These are phyloP conservation scores for Neolamprologus modestus DNA, from an alignment of 2,113 vertebrate species.

Conservation along the genomic window DNA sequence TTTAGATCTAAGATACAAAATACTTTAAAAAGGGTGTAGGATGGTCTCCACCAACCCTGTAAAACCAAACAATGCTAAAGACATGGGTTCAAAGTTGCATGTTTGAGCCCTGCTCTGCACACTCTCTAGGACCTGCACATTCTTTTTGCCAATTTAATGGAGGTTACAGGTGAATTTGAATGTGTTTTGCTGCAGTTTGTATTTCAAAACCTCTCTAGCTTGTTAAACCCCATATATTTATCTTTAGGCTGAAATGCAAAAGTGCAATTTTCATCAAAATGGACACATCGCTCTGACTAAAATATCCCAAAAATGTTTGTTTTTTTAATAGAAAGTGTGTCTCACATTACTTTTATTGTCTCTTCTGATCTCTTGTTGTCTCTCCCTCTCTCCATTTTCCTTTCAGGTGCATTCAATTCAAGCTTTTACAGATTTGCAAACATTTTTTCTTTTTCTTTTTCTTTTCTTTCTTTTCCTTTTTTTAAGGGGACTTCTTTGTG, in stretches of 20 bases:
- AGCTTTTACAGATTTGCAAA: constrained; percentile 76
- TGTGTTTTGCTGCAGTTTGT: background rate
- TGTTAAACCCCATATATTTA: background rate
- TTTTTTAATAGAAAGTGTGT: background rate
- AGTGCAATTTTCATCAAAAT: background rate
- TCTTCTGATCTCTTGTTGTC: background rate
- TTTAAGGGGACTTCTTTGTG: constrained; percentile 66
- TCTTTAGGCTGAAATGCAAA: background rate
- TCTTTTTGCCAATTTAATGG: background rate
- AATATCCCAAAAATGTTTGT: background rate
- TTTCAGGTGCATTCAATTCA: constrained; percentile 67
- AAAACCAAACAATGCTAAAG: background rate
- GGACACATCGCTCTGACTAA: background rate
- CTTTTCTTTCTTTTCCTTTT: constrained; percentile 53
- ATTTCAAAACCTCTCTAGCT: background rate
- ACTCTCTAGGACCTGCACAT: background rate
- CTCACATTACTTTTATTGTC: background rate
- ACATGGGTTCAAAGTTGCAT: background rate
- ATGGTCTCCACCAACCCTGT: background rate
- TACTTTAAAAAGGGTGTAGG: background rate
- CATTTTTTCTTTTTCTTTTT: constrained; percentile 51
- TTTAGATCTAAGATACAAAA: background rate
- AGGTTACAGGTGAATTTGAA: background rate
- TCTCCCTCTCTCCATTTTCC: constrained; percentile 22
- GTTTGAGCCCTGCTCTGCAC: background rate